Evolutionary conservation across 23 tunicate genomes (phyloP), one percentile per base, ranked within the genome.

Genomic region (Trididemnum clinides): DNA sequence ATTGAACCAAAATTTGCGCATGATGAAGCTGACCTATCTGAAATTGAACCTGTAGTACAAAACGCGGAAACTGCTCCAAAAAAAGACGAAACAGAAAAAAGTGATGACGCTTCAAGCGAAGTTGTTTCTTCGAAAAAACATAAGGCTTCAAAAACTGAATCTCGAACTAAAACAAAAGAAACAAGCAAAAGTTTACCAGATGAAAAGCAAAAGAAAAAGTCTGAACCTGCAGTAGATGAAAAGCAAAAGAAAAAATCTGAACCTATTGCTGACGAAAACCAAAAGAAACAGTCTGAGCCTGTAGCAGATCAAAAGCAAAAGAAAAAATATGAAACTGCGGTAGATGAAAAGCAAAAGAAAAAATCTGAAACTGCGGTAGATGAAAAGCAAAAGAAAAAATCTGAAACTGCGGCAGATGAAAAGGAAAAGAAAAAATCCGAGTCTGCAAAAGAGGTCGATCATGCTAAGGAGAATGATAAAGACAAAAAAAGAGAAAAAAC

Each of bases 401-500:
- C 20, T n/a, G 25, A 59, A 12, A 59, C 66, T 59, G 27, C 66
- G 5, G 25, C 21, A 25, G 22, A 59, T 4, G 22, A 12, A 59
- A 59, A 28, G 27, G 5, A n/a, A n/a, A 59, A 59, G 22, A 28
- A 59, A 59, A 28, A 12, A n/a, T 10, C 25, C 25, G 22, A 31
- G 31, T 4, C 36, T 6, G 30, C 6, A 34, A 26, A 74, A 4
- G 49, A 2, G n/a, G n/a, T n/a, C n/a, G n/a, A n/a, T n/a, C n/a
- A n/a, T n/a, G n/a, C n/a, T n/a, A n/a, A n/a, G n/a, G n/a, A n/a
- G n/a, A n/a, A n/a, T n/a, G n/a, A n/a, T n/a, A n/a, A n/a, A n/a
- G 54, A 44, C 10, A 66, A 66, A 31, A 66, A 66, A 20, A 66
- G 31, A 31, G 75, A 66, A 31, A 66, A 66, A 31, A 28, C 75